Conservation (phyloP, 2,797 vertebrate species). For the Bovichtus diacanthus region DNA sequence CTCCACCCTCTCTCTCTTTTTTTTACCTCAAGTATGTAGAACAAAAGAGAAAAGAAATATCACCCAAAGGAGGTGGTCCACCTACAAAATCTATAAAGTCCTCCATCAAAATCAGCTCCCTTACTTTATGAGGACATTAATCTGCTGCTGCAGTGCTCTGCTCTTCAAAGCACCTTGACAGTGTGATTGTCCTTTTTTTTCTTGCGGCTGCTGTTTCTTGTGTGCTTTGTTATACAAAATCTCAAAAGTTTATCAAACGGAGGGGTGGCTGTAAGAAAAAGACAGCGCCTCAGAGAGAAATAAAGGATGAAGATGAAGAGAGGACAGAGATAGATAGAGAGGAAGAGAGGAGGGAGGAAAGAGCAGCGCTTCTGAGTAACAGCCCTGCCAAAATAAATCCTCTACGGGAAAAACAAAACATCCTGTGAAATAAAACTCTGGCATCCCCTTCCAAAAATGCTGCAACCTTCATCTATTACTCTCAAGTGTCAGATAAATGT, state of each 20-base stretch:
- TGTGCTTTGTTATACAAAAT: slow-evolving; percentile 81
- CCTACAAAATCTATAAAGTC: slow-evolving; percentile 85
- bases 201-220: slow-evolving; percentile 64
- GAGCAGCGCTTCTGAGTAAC: slow-evolving; percentile 76
- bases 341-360: slow-evolving; percentile 73
- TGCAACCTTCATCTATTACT: slow-evolving; percentile 81
- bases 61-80: slow-evolving; percentile 79
- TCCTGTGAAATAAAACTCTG: slow-evolving; percentile 81
- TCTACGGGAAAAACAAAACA: slow-evolving; percentile 80
- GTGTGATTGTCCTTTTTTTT: slow-evolving; percentile 74
- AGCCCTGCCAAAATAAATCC: slow-evolving; percentile 80
- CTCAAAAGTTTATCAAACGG: slow-evolving; percentile 82
- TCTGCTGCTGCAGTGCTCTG: slow-evolving; percentile 78
- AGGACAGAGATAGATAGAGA: slow-evolving; percentile 79
- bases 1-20: slow-evolving; percentile 43
- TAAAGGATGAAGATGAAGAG: slow-evolving; percentile 77
- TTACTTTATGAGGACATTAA: slow-evolving; percentile 85
- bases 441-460: slow-evolving; percentile 75
- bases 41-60: slow-evolving; percentile 82
- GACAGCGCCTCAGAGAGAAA: slow-evolving; percentile 70
- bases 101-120: slow-evolving; percentile 85
- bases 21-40: slow-evolving; percentile 75
- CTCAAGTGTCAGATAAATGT: slow-evolving; percentile 79
- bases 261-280: slow-evolving; percentile 66
- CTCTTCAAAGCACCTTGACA: slow-evolving; percentile 87